These are phyloP conservation scores for Microplitis demolitor DNA, from an alignment of 1,140 invertebrate genomes.

Conservation along the genomic window DNA sequence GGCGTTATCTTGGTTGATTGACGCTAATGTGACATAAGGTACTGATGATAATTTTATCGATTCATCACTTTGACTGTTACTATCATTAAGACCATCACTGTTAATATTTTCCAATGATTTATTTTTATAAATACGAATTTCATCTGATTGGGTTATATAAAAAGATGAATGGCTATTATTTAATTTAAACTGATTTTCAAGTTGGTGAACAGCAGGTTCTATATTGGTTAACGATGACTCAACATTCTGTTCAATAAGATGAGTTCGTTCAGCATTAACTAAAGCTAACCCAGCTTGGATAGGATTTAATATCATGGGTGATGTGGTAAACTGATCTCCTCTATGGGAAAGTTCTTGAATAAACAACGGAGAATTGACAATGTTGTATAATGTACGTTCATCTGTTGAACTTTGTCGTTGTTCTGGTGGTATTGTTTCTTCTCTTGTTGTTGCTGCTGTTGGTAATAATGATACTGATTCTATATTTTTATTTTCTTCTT, in stretches of 20 bases:
- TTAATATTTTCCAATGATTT: conserved; percentile 2
- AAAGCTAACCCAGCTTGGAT: conserved; percentile 59
- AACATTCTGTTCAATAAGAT: conserved; percentile 31
- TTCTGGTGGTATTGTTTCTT: not conserved
- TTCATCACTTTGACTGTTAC: not conserved
- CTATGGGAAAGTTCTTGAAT: conserved; percentile 8
- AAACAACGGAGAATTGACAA: not conserved
- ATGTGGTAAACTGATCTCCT: conserved; percentile 35
- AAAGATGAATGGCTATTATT: conserved; percentile 11
- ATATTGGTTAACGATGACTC: conserved; percentile 4
- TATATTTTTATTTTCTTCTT: not conserved
- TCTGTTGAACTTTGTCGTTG: not conserved
- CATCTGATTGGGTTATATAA: not conserved
- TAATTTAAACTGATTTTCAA: conserved; percentile 12
- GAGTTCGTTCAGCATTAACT: conserved; percentile 43
- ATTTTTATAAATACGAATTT: conserved; percentile 3
- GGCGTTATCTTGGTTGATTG: conserved; percentile 1
- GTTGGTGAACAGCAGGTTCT: conserved; percentile 33
- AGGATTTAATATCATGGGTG: conserved; percentile 50
- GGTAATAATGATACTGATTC: not conserved
- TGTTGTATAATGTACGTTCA: not conserved
- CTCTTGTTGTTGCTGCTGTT: too few species aligned
- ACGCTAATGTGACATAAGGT: not conserved
- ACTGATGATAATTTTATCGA: not conserved
- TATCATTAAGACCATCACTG: conserved; percentile 17